Percentiles rank a stretch among this genome's conserved stretches.
Evolutionary conservation across 2,797 vertebrate species (phyloP).

Genomic region (Zenarchopterus dispar): DNA sequence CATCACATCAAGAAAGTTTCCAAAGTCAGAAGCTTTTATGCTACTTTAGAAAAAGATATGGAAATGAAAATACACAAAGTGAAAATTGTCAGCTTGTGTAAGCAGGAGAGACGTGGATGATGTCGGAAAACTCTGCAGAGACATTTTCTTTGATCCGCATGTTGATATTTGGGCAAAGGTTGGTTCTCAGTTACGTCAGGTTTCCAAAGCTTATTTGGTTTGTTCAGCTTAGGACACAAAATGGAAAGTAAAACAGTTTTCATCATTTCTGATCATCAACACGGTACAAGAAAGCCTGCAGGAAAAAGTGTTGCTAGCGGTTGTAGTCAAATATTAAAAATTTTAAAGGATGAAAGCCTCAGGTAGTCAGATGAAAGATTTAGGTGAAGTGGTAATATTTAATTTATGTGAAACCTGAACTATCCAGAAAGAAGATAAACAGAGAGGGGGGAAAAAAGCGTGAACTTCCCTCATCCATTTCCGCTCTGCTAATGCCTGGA

Average conservation of each 20-base stretch:
- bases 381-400: constrained; percentile 62
- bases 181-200: constrained; percentile 48
- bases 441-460: constrained; percentile 20
- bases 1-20: too few species aligned
- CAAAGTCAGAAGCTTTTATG: too few species aligned
- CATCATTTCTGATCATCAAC: constrained; percentile 36
- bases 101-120: too few species aligned
- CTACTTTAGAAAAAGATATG: too few species aligned
- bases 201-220: constrained; percentile 10
- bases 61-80: too few species aligned
- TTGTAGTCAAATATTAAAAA: constrained; percentile 59
- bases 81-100: too few species aligned
- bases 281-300: constrained; percentile 17
- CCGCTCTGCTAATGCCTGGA: constrained; percentile 34
- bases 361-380: constrained; percentile 62
- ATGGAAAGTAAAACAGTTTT: constrained; percentile 40
- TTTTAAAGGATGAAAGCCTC: constrained; percentile 52
- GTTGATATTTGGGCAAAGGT: constrained; percentile 2
- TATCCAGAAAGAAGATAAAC: constrained; percentile 62
- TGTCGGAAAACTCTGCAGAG: too few species aligned
- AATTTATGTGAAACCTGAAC: constrained; percentile 59
- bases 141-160: too few species aligned
- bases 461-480: constrained; percentile 55
- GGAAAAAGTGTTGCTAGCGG: constrained; percentile 39
- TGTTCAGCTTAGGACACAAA: too few species aligned